Evolutionary conservation across 2,113 vertebrate species (phyloP).

Genomic region (Numida meleagris): DNA sequence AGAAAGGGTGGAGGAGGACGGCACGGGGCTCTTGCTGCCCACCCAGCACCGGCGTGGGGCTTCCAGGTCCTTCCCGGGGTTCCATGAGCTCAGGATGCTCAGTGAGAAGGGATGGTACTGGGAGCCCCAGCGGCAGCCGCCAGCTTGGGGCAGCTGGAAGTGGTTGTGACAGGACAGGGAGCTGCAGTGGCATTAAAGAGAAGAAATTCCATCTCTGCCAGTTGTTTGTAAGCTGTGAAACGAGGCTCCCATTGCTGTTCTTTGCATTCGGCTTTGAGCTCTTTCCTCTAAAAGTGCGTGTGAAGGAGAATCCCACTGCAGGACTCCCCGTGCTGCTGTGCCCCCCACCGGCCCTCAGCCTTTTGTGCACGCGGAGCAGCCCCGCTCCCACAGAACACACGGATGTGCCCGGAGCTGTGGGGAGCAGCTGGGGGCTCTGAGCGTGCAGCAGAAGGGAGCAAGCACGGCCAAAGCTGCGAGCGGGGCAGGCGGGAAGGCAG

Average conservation of each 20-base stretch:
- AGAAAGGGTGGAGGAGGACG: background rate
- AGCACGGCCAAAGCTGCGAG: background rate
- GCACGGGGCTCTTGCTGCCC: background rate
- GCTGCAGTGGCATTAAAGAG: background rate
- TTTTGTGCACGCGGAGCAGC: background rate
- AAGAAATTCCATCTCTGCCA: background rate
- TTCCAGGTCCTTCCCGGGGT: background rate
- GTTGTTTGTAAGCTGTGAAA: background rate
- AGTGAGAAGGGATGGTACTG: accelerated
- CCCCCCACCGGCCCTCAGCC: too few species aligned
- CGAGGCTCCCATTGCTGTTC: background rate
- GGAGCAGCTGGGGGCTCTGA: background rate
- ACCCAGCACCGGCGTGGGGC: background rate
- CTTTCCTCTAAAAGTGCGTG: accelerated
- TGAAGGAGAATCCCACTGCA: background rate
- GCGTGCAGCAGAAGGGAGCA: accelerated
- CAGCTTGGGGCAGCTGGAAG: background rate
- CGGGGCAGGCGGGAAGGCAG: accelerated
- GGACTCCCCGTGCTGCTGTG: too few species aligned
- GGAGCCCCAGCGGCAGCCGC: background rate
- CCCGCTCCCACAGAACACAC: background rate
- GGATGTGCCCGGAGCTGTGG: background rate
- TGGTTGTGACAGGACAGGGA: background rate
- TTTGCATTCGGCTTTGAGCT: background rate
- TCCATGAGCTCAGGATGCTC: accelerated